Percentiles rank a stretch among this genome's conserved stretches.
phyloP scores from a whole-genome alignment of 2,113 vertebrate species.

The Varanus salvator region DNA sequence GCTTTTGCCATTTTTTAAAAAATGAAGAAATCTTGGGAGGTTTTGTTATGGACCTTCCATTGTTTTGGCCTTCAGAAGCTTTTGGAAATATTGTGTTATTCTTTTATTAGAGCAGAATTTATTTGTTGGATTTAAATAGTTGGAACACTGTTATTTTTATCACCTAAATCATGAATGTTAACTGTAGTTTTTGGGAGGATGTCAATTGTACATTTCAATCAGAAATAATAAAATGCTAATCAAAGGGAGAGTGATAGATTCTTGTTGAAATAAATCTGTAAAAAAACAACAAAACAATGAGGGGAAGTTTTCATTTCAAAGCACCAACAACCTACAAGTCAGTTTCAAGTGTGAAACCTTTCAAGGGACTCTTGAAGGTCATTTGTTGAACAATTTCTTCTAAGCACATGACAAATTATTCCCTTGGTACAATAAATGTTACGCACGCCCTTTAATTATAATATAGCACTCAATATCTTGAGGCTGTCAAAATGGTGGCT shows the following conservation, averaged over 20 bases:
- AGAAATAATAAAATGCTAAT: not conserved
- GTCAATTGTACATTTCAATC: not conserved
- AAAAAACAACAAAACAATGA: slow-evolving; percentile 15
- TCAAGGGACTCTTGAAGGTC: slow-evolving; percentile 80
- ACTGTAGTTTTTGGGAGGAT: not conserved
- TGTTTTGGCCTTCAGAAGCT: not conserved
- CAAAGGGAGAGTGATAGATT: not conserved
- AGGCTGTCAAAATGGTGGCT: slow-evolving; percentile 74
- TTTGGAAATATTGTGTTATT: not conserved
- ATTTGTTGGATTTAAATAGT: not conserved
- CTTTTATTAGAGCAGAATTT: not conserved
- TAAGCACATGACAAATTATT: slow-evolving; percentile 80
- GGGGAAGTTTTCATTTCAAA: slow-evolving; percentile 59
- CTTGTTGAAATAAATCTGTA: slow-evolving; percentile 38
- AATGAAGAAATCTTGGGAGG: not conserved
- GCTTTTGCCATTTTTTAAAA: not conserved
- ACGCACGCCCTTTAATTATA: slow-evolving; percentile 82
- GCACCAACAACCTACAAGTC: slow-evolving; percentile 37
- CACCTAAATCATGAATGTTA: not conserved
- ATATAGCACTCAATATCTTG: slow-evolving; percentile 78
- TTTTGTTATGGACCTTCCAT: not conserved
- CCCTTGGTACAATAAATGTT: slow-evolving; percentile 75
- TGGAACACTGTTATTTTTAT: not conserved
- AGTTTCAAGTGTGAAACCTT: slow-evolving; percentile 67
- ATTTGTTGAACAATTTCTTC: slow-evolving; percentile 76